Evolutionary conservation across 64 coral and sea anemone genomes (phyloP).

Genomic region (Pocillopora damicornis): DNA sequence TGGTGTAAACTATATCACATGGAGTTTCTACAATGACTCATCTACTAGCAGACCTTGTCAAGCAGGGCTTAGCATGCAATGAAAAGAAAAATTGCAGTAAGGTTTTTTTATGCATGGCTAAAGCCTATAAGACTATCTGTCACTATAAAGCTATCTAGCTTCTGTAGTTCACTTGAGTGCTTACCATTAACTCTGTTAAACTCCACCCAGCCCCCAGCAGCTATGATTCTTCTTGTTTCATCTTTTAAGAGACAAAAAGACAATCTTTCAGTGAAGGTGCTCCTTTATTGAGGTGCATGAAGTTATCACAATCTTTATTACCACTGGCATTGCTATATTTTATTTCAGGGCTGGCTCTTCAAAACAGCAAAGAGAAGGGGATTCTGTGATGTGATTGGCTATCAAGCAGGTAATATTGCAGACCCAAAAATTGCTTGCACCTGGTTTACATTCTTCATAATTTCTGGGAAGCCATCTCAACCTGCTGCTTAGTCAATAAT

Average conservation of each 20-base stretch:
- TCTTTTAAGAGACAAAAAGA: slow-evolving; percentile 56
- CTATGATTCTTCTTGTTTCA: slow-evolving; percentile 98
- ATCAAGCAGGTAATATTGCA: too few species aligned
- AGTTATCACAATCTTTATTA: too few species aligned
- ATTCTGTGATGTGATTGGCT: too few species aligned
- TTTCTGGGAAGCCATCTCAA: too few species aligned
- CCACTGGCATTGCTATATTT: too few species aligned
- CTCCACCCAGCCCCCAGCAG: slow-evolving; percentile 98
- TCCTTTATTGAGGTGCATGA: neutral
- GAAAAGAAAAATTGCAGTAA: neutral
- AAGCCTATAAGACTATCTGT: neutral
- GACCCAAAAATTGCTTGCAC: too few species aligned
- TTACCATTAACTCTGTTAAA: slow-evolving; percentile 99
- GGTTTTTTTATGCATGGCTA: neutral
- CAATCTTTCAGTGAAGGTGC: neutral
- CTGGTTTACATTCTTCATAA: too few species aligned
- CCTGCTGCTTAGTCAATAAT: too few species aligned
- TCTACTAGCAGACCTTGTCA: too few species aligned
- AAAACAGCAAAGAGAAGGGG: too few species aligned
- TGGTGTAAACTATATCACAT: neutral
- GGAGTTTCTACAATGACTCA: neutral
- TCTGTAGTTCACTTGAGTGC: neutral
- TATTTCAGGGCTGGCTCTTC: too few species aligned
- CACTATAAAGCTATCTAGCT: neutral
- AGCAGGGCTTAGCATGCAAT: neutral